These are phyloP conservation scores for Epicauta chinensis DNA, from an alignment of 1,140 invertebrate species.

Conservation along the genomic window DNA sequence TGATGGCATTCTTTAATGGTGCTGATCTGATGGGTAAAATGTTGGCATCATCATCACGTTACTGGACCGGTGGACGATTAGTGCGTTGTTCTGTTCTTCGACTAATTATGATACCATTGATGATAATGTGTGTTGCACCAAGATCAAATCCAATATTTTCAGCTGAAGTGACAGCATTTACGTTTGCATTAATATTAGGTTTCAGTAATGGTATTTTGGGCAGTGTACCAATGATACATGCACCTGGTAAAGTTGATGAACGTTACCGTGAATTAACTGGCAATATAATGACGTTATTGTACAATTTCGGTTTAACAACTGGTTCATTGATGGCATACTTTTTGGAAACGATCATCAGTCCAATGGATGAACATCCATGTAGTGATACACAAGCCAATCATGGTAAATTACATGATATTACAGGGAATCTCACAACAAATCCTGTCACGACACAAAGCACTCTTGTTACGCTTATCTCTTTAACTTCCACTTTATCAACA, in stretches of 20 bases:
- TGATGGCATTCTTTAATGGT: slow-evolving; percentile 84
- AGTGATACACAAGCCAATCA: not conserved
- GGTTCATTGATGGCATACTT: slow-evolving; percentile 79
- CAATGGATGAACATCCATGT: slow-evolving; percentile 25
- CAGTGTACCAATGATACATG: slow-evolving; percentile 85
- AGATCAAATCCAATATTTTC: slow-evolving; percentile 63
- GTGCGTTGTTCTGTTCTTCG: slow-evolving; percentile 50
- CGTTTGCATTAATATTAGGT: slow-evolving; percentile 69
- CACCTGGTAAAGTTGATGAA: slow-evolving; percentile 72
- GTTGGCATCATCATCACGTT: slow-evolving; percentile 69
- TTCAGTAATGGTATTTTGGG: slow-evolving; percentile 82
- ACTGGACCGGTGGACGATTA: slow-evolving; percentile 71
- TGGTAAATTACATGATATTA: slow-evolving; percentile 4
- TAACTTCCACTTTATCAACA: slow-evolving; percentile 14
- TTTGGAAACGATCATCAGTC: slow-evolving; percentile 59
- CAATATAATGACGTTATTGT: slow-evolving; percentile 88
- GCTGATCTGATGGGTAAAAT: slow-evolving; percentile 77
- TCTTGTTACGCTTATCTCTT: slow-evolving; percentile 7
- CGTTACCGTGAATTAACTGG: slow-evolving; percentile 70
- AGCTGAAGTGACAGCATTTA: slow-evolving; percentile 61
- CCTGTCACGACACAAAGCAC: slow-evolving; percentile 1
- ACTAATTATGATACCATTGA: slow-evolving; percentile 69
- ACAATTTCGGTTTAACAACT: slow-evolving; percentile 75
- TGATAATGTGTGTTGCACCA: slow-evolving; percentile 72
- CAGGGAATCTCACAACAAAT: not conserved